Base-by-base conservation (phyloP, 2,888 invertebrate genomes). In the Lycia hirtaria region DNA sequence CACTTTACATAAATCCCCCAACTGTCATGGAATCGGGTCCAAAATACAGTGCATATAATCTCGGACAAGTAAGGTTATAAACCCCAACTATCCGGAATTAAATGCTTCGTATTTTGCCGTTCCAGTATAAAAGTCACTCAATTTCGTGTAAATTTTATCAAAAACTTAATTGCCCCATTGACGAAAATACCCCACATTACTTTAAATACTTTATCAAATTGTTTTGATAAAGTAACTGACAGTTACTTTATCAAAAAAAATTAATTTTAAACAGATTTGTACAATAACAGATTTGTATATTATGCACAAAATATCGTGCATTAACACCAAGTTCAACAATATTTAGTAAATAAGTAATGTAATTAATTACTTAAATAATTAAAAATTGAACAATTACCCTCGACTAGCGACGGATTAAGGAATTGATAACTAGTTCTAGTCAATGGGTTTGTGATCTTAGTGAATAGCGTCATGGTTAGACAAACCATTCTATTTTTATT, bases 381-480 rank as follows among this genome's bases (percentile, higher is more conserved):
- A 22, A 54, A 35, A 55, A 33, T 26, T 43, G 56, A 56, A 56
- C 45, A 56, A 51, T 35, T 32, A 51, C 63, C 60, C 73, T 76
- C 64, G 71, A 71, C 63, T 81, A 81, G 76, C 68, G 69, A 80
- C 67, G 76, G 81, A 74, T 75, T 75, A 86, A 80, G 87, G 87
- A 88, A 87, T 88, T 87, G 87, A 88, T 78, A 68, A 68, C 68
- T 82, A 82, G 83, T 68, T 81, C 73, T 87, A 87, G 86, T 87
- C 83, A 87, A 85, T 86, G 77, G 76, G 76, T 85, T 81, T 87
- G 87, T 88, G 88, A 88, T 88, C 81, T 79, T 87, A 84, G 81
- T 73, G 77, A 52, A 47, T 60, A 64, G 57, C 30, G 20, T 43
- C 40, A 45, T 40, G 17, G 24, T 15, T 49, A 43, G 49, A 35